Conservation (phyloP, 2,113 vertebrate species). For the Piaya cayana region DNA sequence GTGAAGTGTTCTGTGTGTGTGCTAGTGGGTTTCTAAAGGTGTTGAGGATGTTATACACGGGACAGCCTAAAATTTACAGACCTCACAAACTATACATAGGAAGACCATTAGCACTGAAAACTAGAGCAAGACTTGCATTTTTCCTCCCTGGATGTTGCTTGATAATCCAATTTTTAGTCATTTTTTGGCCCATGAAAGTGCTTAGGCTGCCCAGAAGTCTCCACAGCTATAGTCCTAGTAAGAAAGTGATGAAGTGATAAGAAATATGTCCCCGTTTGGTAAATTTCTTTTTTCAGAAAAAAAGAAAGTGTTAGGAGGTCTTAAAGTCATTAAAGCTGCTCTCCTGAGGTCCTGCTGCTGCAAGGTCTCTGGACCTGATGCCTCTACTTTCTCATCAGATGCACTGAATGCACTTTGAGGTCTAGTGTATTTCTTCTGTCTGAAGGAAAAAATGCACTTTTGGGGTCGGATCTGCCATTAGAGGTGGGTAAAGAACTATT, state of each 20-base stretch:
- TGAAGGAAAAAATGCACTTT: neutral
- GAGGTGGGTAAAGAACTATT: neutral
- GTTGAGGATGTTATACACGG: neutral
- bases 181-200: neutral
- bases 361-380: neutral
- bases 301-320: neutral
- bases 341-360: neutral
- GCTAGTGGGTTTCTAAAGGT: neutral
- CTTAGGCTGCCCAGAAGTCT: neutral
- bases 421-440: neutral
- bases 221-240: neutral
- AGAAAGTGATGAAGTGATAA: neutral
- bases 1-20: neutral
- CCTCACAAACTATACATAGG: neutral
- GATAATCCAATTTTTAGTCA: neutral
- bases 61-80: neutral
- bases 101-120: neutral
- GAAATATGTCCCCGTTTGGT: neutral
- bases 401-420: neutral
- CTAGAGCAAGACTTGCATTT: neutral
- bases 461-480: neutral
- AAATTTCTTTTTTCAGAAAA: neutral
- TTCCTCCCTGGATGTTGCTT: neutral
- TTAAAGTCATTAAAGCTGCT: neutral
- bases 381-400: neutral